These are phyloP conservation scores for Dicaeum eximium DNA, from an alignment of 2,113 vertebrate species.

Conservation along the genomic window DNA sequence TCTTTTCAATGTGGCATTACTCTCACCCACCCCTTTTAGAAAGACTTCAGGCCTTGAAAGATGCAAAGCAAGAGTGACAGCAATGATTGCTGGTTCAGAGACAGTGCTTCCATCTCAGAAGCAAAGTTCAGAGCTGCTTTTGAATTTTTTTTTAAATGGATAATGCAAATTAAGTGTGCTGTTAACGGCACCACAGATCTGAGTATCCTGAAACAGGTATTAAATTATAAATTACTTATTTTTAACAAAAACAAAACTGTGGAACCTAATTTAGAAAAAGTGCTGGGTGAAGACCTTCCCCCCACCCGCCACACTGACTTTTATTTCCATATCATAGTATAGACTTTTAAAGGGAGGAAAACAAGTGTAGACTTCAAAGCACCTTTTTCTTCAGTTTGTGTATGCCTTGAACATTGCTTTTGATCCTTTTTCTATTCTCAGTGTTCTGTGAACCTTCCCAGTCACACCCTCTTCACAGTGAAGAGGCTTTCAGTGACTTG, in stretches of 20 bases:
- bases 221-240: neutral
- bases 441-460: neutral
- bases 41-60: slow-evolving; percentile 91
- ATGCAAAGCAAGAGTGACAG: slow-evolving; percentile 87
- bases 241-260: slow-evolving; percentile 6
- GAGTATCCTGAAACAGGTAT: slow-evolving; percentile 31
- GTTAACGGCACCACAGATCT: neutral
- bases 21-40: slow-evolving; percentile 96
- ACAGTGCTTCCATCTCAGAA: slow-evolving; percentile 47
- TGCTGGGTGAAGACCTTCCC: neutral
- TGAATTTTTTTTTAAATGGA: neutral
- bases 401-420: slow-evolving; percentile 43
- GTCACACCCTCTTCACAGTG: neutral
- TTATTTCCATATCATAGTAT: neutral
- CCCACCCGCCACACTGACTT: neutral
- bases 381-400: neutral
- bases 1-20: slow-evolving; percentile 99
- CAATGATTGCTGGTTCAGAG: neutral
- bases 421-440: neutral
- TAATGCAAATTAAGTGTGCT: neutral
- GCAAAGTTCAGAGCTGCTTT: slow-evolving; percentile 49
- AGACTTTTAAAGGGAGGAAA: slow-evolving; percentile 1
- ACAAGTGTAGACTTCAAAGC: neutral
- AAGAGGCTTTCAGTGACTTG: neutral
- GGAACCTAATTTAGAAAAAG: neutral